Evolutionary conservation across 2,113 vertebrate genomes (phyloP).

Genomic region (Bombycilla garrulus): DNA sequence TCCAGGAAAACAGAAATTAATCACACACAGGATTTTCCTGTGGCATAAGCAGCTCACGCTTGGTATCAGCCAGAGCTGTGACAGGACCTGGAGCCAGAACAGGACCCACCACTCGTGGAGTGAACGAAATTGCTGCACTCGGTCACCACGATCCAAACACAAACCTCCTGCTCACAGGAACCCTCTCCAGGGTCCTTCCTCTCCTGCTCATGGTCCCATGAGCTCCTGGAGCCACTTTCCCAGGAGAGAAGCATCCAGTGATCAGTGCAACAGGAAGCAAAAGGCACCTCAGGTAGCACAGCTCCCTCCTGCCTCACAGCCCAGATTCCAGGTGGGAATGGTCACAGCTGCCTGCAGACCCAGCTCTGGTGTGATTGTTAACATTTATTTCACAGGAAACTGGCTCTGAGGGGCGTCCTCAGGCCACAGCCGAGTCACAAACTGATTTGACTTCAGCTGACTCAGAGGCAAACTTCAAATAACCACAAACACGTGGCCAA

Average conservation of each 20-base stretch:
- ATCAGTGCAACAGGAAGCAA: background rate
- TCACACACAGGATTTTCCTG: background rate
- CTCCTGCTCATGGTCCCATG: background rate
- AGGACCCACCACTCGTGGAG: background rate
- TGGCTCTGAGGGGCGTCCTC: background rate
- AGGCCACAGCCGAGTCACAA: background rate
- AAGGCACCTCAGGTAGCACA: background rate
- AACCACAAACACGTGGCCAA: background rate
- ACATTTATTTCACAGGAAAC: accelerated
- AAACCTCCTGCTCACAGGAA: background rate
- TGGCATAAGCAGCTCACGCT: background rate
- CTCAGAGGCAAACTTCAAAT: background rate
- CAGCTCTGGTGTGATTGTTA: background rate
- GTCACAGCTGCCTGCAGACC: background rate
- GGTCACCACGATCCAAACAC: accelerated
- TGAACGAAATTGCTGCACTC: background rate
- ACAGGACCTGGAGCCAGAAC: background rate
- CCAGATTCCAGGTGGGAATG: background rate
- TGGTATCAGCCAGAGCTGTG: background rate
- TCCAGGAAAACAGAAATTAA: background rate
- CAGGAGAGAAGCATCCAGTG: background rate
- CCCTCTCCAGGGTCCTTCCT: background rate
- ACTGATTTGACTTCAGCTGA: background rate
- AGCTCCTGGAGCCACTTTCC: background rate
- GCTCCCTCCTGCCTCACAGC: background rate